phyloP scores from a whole-genome alignment of 2,113 vertebrate genomes.

The Rhynchopsitta pachyrhyncha region DNA sequence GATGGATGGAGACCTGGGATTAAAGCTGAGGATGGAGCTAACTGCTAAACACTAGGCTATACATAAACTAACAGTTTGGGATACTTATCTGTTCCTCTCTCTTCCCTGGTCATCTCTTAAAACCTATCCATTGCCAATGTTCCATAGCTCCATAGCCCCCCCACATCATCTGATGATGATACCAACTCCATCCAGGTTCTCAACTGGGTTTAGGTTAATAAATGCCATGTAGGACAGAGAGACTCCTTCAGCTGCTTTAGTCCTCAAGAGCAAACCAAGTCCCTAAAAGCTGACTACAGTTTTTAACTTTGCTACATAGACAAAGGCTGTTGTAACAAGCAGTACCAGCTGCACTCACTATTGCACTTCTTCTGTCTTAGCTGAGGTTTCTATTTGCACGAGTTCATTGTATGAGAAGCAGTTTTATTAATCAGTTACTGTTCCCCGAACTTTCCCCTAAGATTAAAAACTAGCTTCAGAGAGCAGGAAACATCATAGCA shows the following conservation, averaged over 20 bases:
- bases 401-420: background rate
- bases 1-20: background rate
- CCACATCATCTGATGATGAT: background rate
- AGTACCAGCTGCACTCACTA: background rate
- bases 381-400: background rate
- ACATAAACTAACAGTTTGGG: background rate
- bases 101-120: background rate
- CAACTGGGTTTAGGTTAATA: background rate
- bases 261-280: background rate
- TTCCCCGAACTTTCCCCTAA: constrained; percentile 49
- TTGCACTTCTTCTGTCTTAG: background rate
- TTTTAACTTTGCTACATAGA: background rate
- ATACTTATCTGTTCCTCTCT: background rate
- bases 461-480: constrained; percentile 2
- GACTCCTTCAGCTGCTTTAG: background rate
- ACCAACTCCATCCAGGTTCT: background rate
- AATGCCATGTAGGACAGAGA: background rate
- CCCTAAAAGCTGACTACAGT: background rate
- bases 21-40: background rate
- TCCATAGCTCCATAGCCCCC: background rate
- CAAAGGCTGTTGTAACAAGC: background rate
- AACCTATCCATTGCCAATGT: background rate
- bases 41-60: background rate
- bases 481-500: background rate
- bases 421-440: constrained; percentile 46